Conservation (phyloP, 2,888 invertebrate species). For the Cantharis rustica region DNA sequence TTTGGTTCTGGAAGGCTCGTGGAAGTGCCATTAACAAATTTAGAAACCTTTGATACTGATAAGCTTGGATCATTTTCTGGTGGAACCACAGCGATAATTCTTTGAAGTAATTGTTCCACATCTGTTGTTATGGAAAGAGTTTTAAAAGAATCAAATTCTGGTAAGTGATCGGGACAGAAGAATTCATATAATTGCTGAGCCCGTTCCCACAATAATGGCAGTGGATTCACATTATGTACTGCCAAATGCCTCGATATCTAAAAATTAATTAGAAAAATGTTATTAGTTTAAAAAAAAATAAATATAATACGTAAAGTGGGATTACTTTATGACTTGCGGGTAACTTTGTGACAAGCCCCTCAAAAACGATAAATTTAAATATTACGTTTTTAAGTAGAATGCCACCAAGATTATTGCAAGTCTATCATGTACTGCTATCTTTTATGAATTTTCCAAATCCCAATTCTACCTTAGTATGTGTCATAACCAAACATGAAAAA, state of each 20-base stretch:
- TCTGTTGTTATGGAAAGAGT: slow-evolving; percentile 81
- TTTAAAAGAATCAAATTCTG: slow-evolving; percentile 80
- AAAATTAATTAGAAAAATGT: slow-evolving; percentile 23
- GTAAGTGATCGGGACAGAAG: slow-evolving; percentile 77
- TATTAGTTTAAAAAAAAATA: too few species aligned
- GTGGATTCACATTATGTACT: slow-evolving; percentile 76
- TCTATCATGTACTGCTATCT: too few species aligned
- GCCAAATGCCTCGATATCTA: slow-evolving; percentile 65
- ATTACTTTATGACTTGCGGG: too few species aligned
- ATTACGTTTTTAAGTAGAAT: too few species aligned
- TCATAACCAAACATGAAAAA: too few species aligned
- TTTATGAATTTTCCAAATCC: too few species aligned
- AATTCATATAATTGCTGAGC: slow-evolving; percentile 80
- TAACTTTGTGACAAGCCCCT: too few species aligned
- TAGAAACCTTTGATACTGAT: slow-evolving; percentile 65
- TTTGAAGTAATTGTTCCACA: slow-evolving; percentile 73
- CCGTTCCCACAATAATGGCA: slow-evolving; percentile 73
- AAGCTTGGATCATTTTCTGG: slow-evolving; percentile 68
- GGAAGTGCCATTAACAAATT: slow-evolving; percentile 68
- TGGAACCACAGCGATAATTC: slow-evolving; percentile 73
- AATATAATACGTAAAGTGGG: too few species aligned
- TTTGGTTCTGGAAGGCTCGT: slow-evolving; percentile 54
- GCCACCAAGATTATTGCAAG: too few species aligned
- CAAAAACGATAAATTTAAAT: too few species aligned
- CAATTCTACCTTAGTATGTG: too few species aligned